These are phyloP conservation scores for Monarcha castaneiventris DNA, from an alignment of 2,113 vertebrate genomes.

Conservation along the genomic window DNA sequence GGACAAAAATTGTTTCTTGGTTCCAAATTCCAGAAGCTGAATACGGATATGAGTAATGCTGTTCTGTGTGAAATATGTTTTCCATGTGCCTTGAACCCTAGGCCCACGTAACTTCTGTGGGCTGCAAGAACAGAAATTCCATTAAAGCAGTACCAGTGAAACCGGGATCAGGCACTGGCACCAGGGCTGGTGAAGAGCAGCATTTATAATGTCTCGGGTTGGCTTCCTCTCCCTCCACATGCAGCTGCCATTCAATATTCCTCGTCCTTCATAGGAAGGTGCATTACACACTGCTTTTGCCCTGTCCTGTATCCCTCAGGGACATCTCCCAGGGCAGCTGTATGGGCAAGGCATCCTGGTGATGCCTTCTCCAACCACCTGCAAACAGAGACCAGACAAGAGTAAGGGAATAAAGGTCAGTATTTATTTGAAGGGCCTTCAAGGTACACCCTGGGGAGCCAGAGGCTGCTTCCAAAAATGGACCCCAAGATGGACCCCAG, in stretches of 20 bases:
- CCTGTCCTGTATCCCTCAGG: neutral
- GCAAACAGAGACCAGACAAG: no score
- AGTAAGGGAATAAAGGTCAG: no score
- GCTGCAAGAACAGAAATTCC: neutral
- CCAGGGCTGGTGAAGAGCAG: neutral
- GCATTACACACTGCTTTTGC: neutral
- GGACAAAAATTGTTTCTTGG: neutral
- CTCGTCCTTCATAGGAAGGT: neutral
- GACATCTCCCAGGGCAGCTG: neutral
- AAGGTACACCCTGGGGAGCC: no score
- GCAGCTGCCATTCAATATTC: neutral
- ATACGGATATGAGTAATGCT: neutral
- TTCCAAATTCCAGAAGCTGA: neutral
- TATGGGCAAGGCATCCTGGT: neutral
- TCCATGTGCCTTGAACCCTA: neutral
- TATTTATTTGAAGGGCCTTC: no score
- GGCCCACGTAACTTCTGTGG: neutral
- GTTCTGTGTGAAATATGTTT: neutral
- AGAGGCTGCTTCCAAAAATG: no score
- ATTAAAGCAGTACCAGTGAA: neutral
- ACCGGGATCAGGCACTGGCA: neutral
- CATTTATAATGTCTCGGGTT: neutral
- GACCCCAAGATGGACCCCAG: no score
- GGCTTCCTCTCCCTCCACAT: neutral
- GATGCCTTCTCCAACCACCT: no score